These are phyloP conservation scores for Cladopsammia gracilis DNA, from an alignment of 64 coral and sea anemone genomes.

Conservation along the genomic window DNA sequence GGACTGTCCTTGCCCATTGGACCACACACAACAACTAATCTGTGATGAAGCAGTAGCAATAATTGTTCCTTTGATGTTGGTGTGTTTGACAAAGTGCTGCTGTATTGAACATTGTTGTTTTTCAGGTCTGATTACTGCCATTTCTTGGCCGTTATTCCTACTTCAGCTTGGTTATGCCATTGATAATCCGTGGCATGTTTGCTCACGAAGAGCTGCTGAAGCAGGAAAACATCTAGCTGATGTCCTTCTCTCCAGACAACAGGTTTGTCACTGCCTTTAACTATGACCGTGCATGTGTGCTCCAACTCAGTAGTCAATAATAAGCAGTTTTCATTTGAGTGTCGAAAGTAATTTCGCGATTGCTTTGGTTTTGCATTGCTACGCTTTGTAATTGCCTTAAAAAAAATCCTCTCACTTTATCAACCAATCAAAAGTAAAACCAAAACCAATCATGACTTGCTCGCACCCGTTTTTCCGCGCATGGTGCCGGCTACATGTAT, in stretches of 20 bases:
- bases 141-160: conserved; percentile 82
- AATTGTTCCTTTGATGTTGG: neutral
- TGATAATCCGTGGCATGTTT: conserved; percentile 95
- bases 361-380: no score
- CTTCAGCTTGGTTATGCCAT: conserved; percentile 80
- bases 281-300: no score
- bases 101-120: neutral
- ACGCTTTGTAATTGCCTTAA: no score
- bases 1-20: neutral
- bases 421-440: no score
- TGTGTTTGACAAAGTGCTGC: neutral
- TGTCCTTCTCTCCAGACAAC: conserved; percentile 66
- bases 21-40: neutral
- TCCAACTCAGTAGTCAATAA: no score
- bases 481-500: no score
- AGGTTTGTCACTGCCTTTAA: neutral
- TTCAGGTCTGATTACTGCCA: conserved; percentile 72
- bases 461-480: no score
- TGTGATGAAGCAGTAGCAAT: no score
- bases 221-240: conserved; percentile 78
- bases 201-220: conserved; percentile 78
- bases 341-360: no score
- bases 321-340: no score
- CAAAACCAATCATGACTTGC: no score
- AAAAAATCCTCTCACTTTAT: no score